phyloP scores from a whole-genome alignment of 2,113 vertebrate species.

The Thunnus maccoyii region DNA sequence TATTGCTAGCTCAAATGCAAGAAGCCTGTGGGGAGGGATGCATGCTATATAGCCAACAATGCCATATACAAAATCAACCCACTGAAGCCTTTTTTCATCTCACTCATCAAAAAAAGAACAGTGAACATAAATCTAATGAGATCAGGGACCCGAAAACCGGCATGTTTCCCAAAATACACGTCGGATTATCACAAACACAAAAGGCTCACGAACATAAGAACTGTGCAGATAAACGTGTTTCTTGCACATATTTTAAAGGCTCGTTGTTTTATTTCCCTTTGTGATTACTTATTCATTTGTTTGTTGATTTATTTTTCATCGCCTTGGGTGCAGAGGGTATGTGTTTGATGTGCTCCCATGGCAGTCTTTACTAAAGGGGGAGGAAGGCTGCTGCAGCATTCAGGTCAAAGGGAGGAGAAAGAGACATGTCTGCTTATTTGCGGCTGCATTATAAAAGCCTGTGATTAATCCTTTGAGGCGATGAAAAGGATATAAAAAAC shows the following conservation, averaged over 20 bases:
- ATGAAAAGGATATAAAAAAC: constrained; percentile 8
- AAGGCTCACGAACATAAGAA: constrained; percentile 40
- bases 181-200: constrained; percentile 52
- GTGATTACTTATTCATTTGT: constrained; percentile 82
- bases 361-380: constrained; percentile 58
- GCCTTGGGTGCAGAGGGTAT: constrained; percentile 72
- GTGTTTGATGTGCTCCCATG: constrained; percentile 77
- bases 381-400: constrained; percentile 59
- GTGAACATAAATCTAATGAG: constrained; percentile 61
- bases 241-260: constrained; percentile 51
- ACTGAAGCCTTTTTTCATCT: constrained; percentile 39
- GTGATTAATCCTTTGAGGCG: constrained; percentile 65
- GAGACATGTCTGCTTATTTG: constrained; percentile 58
- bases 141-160: constrained; percentile 51
- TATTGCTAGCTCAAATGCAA: constrained; percentile 35
- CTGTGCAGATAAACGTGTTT: constrained; percentile 44
- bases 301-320: constrained; percentile 81
- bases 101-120: constrained; percentile 63
- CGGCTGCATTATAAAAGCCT: constrained; percentile 53
- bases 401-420: constrained; percentile 75
- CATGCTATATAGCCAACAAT: constrained; percentile 38
- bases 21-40: constrained; percentile 48
- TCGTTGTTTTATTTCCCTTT: constrained; percentile 29
- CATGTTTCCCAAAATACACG: constrained; percentile 49
- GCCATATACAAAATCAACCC: constrained; percentile 27